Evolutionary conservation across 2,113 vertebrate genomes (phyloP).

Genomic region (Nannospalax galili): DNA sequence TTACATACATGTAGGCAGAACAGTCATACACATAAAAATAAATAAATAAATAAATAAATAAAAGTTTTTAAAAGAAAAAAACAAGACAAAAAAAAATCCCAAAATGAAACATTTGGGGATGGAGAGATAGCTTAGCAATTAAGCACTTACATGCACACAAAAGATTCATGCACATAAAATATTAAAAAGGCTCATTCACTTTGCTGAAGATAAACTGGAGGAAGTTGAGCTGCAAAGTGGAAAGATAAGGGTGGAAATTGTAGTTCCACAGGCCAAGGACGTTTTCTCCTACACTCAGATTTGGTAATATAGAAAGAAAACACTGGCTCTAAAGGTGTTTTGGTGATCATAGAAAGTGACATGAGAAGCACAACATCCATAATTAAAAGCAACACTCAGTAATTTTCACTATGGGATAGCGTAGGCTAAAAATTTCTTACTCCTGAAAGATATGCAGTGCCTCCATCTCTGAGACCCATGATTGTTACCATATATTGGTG

Average conservation of each 20-base stretch:
- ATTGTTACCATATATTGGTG: not conserved
- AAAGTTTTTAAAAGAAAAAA: no score
- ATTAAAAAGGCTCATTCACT: constrained; percentile 6
- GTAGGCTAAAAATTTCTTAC: not conserved
- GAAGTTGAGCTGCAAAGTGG: not conserved
- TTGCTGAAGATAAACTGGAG: not conserved
- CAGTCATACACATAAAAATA: no score
- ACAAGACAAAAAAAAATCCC: no score
- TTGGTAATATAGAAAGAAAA: not conserved
- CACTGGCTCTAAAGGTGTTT: not conserved
- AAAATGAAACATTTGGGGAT: no score
- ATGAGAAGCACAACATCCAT: not conserved
- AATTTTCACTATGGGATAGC: not conserved
- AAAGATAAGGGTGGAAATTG: not conserved
- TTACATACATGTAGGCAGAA: no score
- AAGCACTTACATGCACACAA: no score
- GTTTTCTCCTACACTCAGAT: not conserved
- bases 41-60: no score
- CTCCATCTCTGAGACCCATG: not conserved
- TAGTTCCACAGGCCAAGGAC: not conserved
- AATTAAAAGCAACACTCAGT: not conserved
- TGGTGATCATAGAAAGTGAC: not conserved
- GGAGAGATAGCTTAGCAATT: no score
- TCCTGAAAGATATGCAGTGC: not conserved
- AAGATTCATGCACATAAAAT: no score